These are phyloP conservation scores for Hypomecis punctinalis DNA, from an alignment of 2,888 invertebrate species.

Conservation along the genomic window DNA sequence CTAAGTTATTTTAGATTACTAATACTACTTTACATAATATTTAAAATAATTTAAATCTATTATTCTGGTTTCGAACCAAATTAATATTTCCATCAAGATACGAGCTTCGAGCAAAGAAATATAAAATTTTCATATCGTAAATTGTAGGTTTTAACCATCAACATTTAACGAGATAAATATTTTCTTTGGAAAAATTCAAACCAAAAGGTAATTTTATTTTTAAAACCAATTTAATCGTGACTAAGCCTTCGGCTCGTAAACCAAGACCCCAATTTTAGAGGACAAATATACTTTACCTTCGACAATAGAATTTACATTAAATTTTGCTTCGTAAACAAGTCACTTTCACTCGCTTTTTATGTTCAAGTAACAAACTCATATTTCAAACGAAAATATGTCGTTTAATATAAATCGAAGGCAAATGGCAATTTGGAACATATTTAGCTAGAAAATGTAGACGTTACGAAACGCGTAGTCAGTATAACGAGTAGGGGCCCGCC, in stretches of 20 bases:
- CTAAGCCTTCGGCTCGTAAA: slow-evolving; percentile 17
- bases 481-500: slow-evolving; percentile 69
- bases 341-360: slow-evolving; percentile 41
- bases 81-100: not conserved
- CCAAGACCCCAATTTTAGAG: slow-evolving; percentile 27
- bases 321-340: slow-evolving; percentile 40
- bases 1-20: too few species aligned
- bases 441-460: slow-evolving; percentile 65
- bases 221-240: slow-evolving; percentile 24
- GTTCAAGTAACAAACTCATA: slow-evolving; percentile 45
- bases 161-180: slow-evolving; percentile 15
- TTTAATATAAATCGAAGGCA: slow-evolving; percentile 54
- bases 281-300: slow-evolving; percentile 28
- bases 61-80: not conserved
- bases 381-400: slow-evolving; percentile 42
- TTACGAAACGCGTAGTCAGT: slow-evolving; percentile 64
- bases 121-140: slow-evolving; percentile 4
- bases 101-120: not conserved
- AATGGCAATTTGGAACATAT: slow-evolving; percentile 74
- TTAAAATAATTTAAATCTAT: too few species aligned
- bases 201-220: slow-evolving; percentile 17
- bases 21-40: too few species aligned
- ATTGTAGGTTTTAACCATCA: not conserved
- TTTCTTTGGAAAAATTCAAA: slow-evolving; percentile 5
- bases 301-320: slow-evolving; percentile 38